Percentiles rank a stretch among this genome's conserved stretches.
phyloP scores from a whole-genome alignment of 2,888 invertebrate genomes.

The Agrochola lychnidis region DNA sequence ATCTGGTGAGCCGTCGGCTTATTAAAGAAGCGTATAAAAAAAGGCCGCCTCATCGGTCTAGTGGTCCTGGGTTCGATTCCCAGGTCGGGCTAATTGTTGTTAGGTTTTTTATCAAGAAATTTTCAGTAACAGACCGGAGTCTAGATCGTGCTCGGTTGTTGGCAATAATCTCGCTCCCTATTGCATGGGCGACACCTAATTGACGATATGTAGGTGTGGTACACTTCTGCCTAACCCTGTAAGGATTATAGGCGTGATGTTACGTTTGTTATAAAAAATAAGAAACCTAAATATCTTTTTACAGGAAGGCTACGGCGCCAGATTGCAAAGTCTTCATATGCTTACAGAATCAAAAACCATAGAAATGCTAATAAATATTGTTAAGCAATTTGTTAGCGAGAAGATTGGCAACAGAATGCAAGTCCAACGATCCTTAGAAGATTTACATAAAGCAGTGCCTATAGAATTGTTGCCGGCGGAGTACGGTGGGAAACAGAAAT shows the following conservation, averaged over 20 bases:
- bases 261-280: background rate
- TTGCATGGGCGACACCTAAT: background rate
- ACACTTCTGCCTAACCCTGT: no score
- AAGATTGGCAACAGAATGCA: conserved; percentile 72
- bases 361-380: conserved; percentile 68
- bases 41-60: no score
- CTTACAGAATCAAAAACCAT: conserved; percentile 73
- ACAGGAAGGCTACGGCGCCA: conserved; percentile 75
- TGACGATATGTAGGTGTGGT: background rate
- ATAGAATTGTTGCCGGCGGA: conserved; percentile 70
- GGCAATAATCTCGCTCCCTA: background rate
- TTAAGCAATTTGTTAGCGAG: conserved; percentile 72
- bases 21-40: no score
- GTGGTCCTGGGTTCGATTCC: background rate
- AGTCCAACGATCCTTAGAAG: conserved; percentile 64
- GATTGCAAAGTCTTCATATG: conserved; percentile 71
- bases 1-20: no score
- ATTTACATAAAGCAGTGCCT: conserved; percentile 65
- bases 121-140: background rate
- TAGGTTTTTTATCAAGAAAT: background rate
- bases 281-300: background rate
- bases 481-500: conserved; percentile 71
- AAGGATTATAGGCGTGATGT: no score
- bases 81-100: background rate
- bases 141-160: background rate